Percentiles rank a stretch among this genome's conserved stretches.
phyloP scores from a whole-genome alignment of 1,140 invertebrate species.

The Brachionus asplanchnoidis region DNA sequence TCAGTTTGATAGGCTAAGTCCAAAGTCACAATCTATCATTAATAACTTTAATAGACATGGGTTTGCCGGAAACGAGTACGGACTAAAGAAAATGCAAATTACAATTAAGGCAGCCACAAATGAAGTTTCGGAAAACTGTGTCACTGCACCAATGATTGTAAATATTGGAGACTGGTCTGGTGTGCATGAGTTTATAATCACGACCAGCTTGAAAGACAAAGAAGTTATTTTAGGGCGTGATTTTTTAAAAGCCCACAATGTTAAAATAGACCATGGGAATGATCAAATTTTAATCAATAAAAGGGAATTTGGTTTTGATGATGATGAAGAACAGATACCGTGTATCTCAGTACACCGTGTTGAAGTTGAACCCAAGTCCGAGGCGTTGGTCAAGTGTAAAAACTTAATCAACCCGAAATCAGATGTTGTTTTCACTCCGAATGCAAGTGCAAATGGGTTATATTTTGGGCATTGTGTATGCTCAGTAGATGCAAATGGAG shows the following conservation, averaged over 20 bases:
- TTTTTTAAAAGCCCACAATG: background rate
- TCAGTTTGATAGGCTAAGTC: background rate
- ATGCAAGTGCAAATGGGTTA: background rate
- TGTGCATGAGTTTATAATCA: background rate
- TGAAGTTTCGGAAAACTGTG: background rate
- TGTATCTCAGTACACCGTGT: background rate
- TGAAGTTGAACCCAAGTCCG: background rate
- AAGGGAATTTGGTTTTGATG: background rate
- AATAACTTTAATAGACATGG: background rate
- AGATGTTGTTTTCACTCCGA: background rate
- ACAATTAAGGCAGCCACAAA: background rate
- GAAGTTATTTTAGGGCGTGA: background rate
- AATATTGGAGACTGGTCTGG: background rate
- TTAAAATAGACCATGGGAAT: background rate
- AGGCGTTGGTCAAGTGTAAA: background rate
- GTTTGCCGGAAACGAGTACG: background rate
- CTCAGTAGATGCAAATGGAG: background rate
- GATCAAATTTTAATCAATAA: background rate
- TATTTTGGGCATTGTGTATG: background rate
- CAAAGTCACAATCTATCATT: background rate
- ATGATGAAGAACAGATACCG: background rate
- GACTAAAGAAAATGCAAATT: background rate
- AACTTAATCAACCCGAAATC: background rate
- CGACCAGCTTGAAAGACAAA: background rate
- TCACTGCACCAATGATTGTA: background rate